Percentiles rank a stretch among this genome's conserved stretches.
Evolutionary conservation across 2,113 vertebrate species (phyloP).

Genomic region (Podocnemis expansa): DNA sequence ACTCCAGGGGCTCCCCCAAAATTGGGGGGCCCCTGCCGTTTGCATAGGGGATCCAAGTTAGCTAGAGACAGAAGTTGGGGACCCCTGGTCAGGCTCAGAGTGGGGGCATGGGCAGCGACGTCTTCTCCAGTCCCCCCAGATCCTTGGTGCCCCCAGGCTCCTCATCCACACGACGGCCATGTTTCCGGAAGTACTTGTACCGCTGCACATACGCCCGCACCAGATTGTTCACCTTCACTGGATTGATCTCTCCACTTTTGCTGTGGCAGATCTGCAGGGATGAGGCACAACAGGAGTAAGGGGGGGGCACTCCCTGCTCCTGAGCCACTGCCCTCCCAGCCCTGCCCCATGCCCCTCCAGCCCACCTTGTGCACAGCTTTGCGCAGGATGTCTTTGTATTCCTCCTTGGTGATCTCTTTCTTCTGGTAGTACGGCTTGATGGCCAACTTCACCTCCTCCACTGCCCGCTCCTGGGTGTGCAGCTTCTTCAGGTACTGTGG

Average conservation of each 20-base stretch:
- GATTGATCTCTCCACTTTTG: conserved; percentile 94
- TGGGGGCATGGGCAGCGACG: conserved; percentile 69
- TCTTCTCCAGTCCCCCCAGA: conserved; percentile 67
- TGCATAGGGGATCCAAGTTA: not conserved
- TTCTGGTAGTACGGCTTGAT: conserved; percentile 95
- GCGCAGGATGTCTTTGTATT: conserved; percentile 94
- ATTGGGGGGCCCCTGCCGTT: not conserved
- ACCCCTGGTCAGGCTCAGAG: conserved; percentile 56
- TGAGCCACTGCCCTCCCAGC: rapidly evolving
- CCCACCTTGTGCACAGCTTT: conserved; percentile 94
- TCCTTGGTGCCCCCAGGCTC: conserved; percentile 77
- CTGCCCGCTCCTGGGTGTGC: conserved; percentile 93
- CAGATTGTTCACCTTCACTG: conserved; percentile 92
- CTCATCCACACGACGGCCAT: conserved; percentile 89
- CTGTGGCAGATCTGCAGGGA: conserved; percentile 90
- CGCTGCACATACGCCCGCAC: conserved; percentile 93
- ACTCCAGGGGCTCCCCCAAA: not conserved
- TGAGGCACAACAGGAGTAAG: not conserved
- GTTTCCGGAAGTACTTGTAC: conserved; percentile 94
- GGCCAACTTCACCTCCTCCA: conserved; percentile 94
- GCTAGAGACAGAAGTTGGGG: not conserved
- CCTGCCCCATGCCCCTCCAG: rapidly evolving
- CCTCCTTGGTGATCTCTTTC: conserved; percentile 95
- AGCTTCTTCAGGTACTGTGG: conserved; percentile 92
- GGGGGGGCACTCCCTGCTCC: not conserved